Evolutionary conservation across 2,888 invertebrate species (phyloP), one percentile per base, ranked within the genome.

Genomic region (Trissoscelio sp.): DNA sequence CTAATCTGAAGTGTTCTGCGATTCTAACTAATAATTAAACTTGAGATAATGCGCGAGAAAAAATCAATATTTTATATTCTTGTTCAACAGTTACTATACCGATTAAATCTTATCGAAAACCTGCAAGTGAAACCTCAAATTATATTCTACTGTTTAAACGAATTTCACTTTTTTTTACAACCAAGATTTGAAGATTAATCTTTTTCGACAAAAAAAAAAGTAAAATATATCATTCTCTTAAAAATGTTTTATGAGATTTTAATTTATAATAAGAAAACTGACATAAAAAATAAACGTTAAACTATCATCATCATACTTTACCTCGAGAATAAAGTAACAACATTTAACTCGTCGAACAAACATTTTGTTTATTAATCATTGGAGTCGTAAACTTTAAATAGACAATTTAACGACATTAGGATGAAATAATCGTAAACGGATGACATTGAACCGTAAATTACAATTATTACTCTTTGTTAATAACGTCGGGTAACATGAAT

Each of bases 21-120:
- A 72, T 74, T 22, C 57, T 24, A 28, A 51, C 60, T 62, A 60
- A 75, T 83, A 82, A 83, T 83, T 83, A 81, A 77, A 80, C 42
- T 22, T 16, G 46, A 20, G 42, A 72, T 64, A 60, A 53, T 24
- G 11, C 37, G 14, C 24, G 16, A 14, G 46, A 31, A 22, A 18
- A 73, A 72, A 70, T 75, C 75, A 66, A 81, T 72, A 69, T 24
- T 34, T 77, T 16, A 16, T 20, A 28, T 48, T 51, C 37, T 16
- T 51, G 7, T 16, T 22, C 20, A 9, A 39, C 14, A 14, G 64
- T 48, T 48, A 34, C 20, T 12, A 7, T 12, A 20, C 9, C 16
- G 18, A 62, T 62, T 46, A 18, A 62, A 62, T 62, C 58, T 55
- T 55, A 31, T 57, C 39, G 39, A 48, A 28, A 2, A 16, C 18